Evolutionary conservation across 2,113 vertebrate genomes (phyloP).

Genomic region (Sinosuthora webbiana): DNA sequence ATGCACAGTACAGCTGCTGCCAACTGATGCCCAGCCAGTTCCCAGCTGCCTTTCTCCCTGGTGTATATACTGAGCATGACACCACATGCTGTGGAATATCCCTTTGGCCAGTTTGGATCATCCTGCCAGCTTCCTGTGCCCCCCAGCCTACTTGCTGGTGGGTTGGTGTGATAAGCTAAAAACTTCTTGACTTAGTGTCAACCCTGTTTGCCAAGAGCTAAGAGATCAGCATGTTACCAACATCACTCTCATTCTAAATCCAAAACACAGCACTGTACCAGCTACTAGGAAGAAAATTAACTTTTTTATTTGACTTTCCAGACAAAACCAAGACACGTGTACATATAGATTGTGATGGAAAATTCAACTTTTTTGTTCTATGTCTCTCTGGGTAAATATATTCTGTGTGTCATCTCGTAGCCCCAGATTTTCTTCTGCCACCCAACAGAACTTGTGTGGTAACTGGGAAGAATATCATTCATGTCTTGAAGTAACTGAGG

Average conservation of each 20-base stretch:
- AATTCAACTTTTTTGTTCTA: neutral
- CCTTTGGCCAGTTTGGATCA: neutral
- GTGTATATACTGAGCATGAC: neutral
- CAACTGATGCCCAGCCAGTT: neutral
- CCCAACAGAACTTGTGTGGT: neutral
- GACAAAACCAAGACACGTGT: fast-evolving
- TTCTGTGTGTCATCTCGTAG: fast-evolving
- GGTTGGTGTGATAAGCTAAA: neutral
- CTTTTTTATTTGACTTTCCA: neutral
- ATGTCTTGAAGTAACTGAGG: neutral
- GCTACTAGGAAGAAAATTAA: neutral
- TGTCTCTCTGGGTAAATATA: neutral
- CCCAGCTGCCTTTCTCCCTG: neutral
- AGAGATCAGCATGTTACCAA: neutral
- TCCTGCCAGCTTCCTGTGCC: neutral
- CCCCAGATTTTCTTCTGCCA: neutral
- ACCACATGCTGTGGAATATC: neutral
- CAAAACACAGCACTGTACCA: neutral
- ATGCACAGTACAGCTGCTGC: neutral
- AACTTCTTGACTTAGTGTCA: neutral
- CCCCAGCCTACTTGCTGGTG: neutral
- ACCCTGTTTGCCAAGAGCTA: neutral
- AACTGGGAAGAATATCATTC: neutral
- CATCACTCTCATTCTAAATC: neutral
- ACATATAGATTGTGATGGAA: neutral